Evolutionary conservation across 1,140 invertebrate genomes (phyloP), one percentile per base, ranked within the genome.

Genomic region (Colletes latitarsis): DNA sequence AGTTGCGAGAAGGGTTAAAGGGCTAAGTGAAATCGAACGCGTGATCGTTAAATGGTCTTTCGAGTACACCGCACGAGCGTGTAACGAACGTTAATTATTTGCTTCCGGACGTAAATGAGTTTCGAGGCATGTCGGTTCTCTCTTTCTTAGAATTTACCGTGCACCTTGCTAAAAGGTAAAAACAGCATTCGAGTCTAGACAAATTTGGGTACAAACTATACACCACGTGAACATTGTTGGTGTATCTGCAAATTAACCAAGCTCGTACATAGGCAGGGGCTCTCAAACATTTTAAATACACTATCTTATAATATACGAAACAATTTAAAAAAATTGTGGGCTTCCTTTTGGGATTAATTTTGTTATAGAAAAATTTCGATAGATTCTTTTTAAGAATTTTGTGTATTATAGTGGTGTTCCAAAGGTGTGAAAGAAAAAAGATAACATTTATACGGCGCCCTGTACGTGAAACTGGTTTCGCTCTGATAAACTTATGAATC

Each of bases 21-120:
- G 0, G 19, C 4, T 49, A 12, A 49, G 46, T 3, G 14, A 52
- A 30, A 30, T 52, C 17, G 17, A 64, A 15, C 39, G 15, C 39
- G 15, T 15, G 39, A 41, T 64, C 19, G 4, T 19, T 12, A 5
- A 9, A 21, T 69, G 9, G 15, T 53, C 6, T 58, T 58, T 17
- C 53, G 39, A 57, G 62, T 43, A 21, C 46, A 19, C 39, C 62
- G 62, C 39, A 41, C 21, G 82, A 70, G 49, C 52, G 39, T 52
- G 53, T 69, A 75, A 75, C 52, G 58, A 82, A 66, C 73, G 79
- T 69, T 83, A 66, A 83, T 83, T 82, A 76, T 52, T 71, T 43
- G 49, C 66, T 76, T 83, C 58, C 71, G 69, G 49, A 60, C 75
- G 19, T 66, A 6, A 57, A 70, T 19, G 52, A 57, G 53, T 15